Conservation (phyloP, 2,888 invertebrate genomes). For the Ichneumoninae sp. region DNA sequence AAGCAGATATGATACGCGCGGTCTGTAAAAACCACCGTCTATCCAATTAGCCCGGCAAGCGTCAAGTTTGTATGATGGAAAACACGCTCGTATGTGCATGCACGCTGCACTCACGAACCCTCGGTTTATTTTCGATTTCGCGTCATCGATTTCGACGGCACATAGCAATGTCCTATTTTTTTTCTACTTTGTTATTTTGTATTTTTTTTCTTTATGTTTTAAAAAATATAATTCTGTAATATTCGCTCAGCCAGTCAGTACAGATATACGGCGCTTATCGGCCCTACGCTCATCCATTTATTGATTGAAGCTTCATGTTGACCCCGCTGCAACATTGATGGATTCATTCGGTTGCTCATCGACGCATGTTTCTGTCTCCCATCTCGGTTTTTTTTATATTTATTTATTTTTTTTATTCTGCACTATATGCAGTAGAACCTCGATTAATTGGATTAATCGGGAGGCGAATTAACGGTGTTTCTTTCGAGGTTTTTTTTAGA, state of each 20-base stretch:
- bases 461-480: too few species aligned
- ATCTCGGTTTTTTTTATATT: neutral
- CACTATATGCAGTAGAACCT: neutral
- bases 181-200: neutral
- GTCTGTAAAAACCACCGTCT: neutral
- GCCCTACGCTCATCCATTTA: constrained; percentile 22
- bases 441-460: too few species aligned
- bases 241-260: neutral
- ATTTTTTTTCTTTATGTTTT: neutral
- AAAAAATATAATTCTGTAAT: neutral
- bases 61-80: neutral
- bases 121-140: neutral
- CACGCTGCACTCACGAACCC: neutral
- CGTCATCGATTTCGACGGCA: neutral
- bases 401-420: constrained; percentile 2
- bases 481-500: too few species aligned
- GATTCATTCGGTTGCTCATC: constrained; percentile 40
- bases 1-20: neutral
- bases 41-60: constrained; percentile 4
- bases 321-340: constrained; percentile 10
- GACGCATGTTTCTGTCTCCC: constrained; percentile 32
- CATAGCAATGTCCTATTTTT: neutral
- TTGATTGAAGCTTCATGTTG: constrained; percentile 8
- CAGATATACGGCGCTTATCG: neutral
- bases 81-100: neutral